Percentiles rank a stretch among this genome's conserved stretches.
phyloP scores from a whole-genome alignment of 1,140 invertebrate species.

The Pogonus chalceus region DNA sequence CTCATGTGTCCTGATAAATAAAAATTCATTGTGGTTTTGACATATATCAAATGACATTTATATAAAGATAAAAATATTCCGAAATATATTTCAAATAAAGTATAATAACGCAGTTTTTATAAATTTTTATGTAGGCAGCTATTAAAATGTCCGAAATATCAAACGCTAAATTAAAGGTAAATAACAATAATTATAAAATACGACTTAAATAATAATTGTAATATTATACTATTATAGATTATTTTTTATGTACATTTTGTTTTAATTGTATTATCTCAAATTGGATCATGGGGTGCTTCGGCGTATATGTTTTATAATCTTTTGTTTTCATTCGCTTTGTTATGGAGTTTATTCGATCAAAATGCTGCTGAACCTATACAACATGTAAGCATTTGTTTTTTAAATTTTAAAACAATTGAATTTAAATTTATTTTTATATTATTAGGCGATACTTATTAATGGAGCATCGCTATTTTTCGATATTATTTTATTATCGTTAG shows the following conservation, averaged over 20 bases:
- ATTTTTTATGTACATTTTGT: constrained; percentile 15
- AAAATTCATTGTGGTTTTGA: too few relatives aligned
- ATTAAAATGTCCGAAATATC: not conserved
- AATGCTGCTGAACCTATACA: constrained; percentile 14
- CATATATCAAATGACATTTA: too few relatives aligned
- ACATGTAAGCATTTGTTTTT: constrained; percentile 11
- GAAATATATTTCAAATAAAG: too few relatives aligned
- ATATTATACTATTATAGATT: constrained; percentile 6
- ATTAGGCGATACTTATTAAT: constrained; percentile 15
- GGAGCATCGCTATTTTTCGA: constrained; percentile 13
- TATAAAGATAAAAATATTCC: too few relatives aligned
- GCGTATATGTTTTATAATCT: constrained; percentile 17
- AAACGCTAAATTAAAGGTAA: not conserved
- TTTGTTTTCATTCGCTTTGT: constrained; percentile 11
- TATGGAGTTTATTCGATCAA: constrained; percentile 13
- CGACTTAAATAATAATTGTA: not conserved
- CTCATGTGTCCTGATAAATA: too few relatives aligned
- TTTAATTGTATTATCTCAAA: constrained; percentile 13
- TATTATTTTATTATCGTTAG: constrained; percentile 13
- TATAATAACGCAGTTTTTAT: too few relatives aligned
- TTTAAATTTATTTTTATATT: constrained; percentile 4
- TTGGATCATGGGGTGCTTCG: constrained; percentile 15
- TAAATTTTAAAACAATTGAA: constrained; percentile 4
- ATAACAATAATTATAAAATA: not conserved
- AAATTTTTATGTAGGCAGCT: not conserved